Evolutionary conservation across 2,888 invertebrate species (phyloP).

Genomic region (Leuctra nigra): DNA sequence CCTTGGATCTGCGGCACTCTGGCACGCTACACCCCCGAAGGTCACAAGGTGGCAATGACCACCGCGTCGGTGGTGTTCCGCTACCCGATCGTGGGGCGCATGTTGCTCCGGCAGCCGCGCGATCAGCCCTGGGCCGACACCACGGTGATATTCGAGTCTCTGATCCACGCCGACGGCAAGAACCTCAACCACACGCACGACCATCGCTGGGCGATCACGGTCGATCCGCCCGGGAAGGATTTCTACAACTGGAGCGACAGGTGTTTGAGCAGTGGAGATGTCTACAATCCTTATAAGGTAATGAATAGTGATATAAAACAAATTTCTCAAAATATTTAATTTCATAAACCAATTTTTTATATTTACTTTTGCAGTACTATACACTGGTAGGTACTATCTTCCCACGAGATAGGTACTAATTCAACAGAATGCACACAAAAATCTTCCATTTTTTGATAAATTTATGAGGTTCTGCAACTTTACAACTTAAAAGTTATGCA

Average conservation of each 20-base stretch:
- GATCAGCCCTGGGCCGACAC: constrained; percentile 82
- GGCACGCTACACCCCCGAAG: constrained; percentile 48
- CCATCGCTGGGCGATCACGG: constrained; percentile 76
- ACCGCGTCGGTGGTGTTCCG: constrained; percentile 76
- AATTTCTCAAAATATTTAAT: no score
- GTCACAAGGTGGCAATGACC: constrained; percentile 61
- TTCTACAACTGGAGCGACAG: constrained; percentile 86
- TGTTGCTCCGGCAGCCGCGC: constrained; percentile 72
- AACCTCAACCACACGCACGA: constrained; percentile 51
- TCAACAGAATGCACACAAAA: no score
- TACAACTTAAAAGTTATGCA: no score
- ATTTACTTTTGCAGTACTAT: no score
- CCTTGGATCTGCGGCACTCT: constrained; percentile 62
- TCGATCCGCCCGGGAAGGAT: constrained; percentile 70
- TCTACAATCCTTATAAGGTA: constrained; percentile 73
- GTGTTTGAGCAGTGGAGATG: constrained; percentile 68
- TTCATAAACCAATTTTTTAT: no score
- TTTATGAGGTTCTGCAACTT: no score
- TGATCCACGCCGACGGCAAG: constrained; percentile 83
- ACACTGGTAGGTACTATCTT: no score
- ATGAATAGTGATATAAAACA: no score
- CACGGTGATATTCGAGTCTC: constrained; percentile 69
- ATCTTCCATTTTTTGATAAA: no score
- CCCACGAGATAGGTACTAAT: no score
- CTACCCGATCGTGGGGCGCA: constrained; percentile 81